Base-by-base conservation (phyloP, 2,888 invertebrate genomes). In the Heliothis peltigera region DNA sequence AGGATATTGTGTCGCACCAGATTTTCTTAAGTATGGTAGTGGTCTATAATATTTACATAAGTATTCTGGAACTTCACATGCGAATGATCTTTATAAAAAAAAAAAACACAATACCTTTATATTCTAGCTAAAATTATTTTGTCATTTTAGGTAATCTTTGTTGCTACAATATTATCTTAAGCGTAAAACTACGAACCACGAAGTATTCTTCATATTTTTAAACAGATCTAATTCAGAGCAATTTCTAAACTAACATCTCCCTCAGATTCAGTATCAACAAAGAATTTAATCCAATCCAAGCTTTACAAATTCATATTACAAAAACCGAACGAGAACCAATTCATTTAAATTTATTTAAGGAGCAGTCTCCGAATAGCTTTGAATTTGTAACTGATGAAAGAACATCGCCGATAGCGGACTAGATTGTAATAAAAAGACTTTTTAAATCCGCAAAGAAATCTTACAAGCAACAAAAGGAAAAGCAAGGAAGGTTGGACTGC, bases 371-470 rank as follows among this genome's bases (percentile, higher is more conserved):
- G 51, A 80, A 75, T 49, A 64, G 68, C 71, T 71, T 70, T 76
- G 64, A 70, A 82, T 67, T 70, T 66, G 70, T 70, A 68, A 90
- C 74, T 70, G 65, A 65, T 79, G 76, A 82, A 84, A 81, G 79
- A 82, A 79, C 77, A 81, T 76, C 77, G 72, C 64, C 81, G 76
- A 81, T 78, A 80, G 75, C 70, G 70, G 60, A 54, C 71, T 72
- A 78, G 77, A 70, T 74, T 77, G 76, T 69, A 74, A 81, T 81
- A 84, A 82, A 83, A 87, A 84, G 78, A 81, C 75, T 57, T 68
- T 79, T 84, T 81, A 81, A 85, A 82, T 85, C 87, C 84, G 80
- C 76, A 83, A 81, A 84, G 86, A 84, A 89, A 88, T 89, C 86
- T 86, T 79, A 81, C 84, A 84, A 84, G 85, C 85, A 89, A 89